Base-by-base conservation (phyloP, 30 jellyfish, hydroid and myxozoan genomes). In the Pseudorhiza aurosa region DNA sequence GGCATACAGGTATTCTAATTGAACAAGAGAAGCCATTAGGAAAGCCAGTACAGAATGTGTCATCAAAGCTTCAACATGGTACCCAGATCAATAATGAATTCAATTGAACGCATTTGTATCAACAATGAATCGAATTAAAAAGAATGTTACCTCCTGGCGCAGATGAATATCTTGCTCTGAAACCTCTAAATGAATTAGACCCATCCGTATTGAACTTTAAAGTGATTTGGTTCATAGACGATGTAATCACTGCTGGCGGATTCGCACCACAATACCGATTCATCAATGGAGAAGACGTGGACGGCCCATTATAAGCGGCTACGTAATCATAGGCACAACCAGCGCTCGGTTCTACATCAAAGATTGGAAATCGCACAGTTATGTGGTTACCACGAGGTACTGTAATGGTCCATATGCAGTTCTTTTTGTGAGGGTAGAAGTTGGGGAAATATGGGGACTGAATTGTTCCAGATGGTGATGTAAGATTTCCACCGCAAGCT, bases 401-500 rank as follows among this genome's bases (percentile, higher is more conserved):
- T 21, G 28, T n/a, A n/a, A 84, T 71, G 3, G 85, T 70, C 95
- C 95, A 84, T 11, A 44, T 40, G 31, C 95, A 84, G 8, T 30
- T 36, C 72, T 84, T 84, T 58, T 84, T 84, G 85, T 84, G 85
- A 8, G 95, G 95, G 60, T 84, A 84, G 74, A 49, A 71, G 53
- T 65, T 67, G 33, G 96, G 96, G 72, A 85, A 85, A 45, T 51
- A 75, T 50, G 96, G 96, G 7, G 91, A 74, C 47, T 73, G 77
- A 15, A 85, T 58, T 26, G 64, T 37, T 1, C 96, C 96, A 31
- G 79, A 25, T 6, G 74, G 42, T 15, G 90, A 51, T 33, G 96
- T 85, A 55, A 74, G 50, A 27, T 74, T 67, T 15, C 96, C 96
- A 24, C 96, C 96, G 39, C 96, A 85, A 7, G 77, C 96, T 85